Conservation (phyloP, 2,888 invertebrate species). For the Prosopocoilus inquinatus region DNA sequence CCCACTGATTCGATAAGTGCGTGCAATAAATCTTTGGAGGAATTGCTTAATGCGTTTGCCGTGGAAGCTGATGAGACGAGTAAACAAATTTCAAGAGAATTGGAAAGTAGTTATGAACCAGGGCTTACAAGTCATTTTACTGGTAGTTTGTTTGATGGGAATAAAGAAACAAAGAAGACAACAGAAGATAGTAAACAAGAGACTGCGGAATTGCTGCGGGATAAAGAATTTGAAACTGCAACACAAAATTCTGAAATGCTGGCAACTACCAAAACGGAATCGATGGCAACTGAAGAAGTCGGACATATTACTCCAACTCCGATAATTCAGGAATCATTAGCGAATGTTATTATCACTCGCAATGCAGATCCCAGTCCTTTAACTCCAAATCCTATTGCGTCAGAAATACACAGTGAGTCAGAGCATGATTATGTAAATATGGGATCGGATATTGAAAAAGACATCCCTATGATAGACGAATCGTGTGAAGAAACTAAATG, state of each 20-base stretch:
- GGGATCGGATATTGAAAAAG: slow-evolving; percentile 35
- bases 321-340: slow-evolving; percentile 35
- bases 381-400: slow-evolving; percentile 22
- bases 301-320: slow-evolving; percentile 35
- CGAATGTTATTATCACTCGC: slow-evolving; percentile 43
- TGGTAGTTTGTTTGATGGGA: too few relatives aligned
- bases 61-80: slow-evolving; percentile 75
- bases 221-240: neutral
- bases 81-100: slow-evolving; percentile 57
- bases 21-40: slow-evolving; percentile 55
- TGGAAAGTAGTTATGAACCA: slow-evolving; percentile 43
- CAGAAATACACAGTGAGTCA: slow-evolving; percentile 32
- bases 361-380: slow-evolving; percentile 26
- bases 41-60: slow-evolving; percentile 70
- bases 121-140: too few relatives aligned
- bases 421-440: slow-evolving; percentile 48
- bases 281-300: slow-evolving; percentile 34
- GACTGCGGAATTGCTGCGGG: neutral
- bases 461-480: slow-evolving; percentile 19
- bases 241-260: slow-evolving; percentile 33
- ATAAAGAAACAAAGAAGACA: slow-evolving; percentile 31
- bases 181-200: slow-evolving; percentile 54
- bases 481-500: slow-evolving; percentile 15
- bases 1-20: neutral
- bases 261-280: slow-evolving; percentile 32